phyloP scores from a whole-genome alignment of 2,888 invertebrate species.

The Anthoptus insignis region DNA sequence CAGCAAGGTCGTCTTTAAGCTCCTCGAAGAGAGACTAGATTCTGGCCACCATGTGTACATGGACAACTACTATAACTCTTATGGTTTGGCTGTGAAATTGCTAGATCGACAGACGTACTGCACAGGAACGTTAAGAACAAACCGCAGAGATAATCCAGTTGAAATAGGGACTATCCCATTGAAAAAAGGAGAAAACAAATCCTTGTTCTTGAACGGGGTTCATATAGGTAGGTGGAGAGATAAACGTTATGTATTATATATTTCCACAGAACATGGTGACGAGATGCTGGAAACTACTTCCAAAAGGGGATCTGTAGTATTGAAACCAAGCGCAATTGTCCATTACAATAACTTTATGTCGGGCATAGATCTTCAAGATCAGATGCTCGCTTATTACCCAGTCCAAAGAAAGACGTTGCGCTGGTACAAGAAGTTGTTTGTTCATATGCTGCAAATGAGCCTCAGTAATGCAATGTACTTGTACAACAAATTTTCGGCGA shows the following conservation, averaged over 20 bases:
- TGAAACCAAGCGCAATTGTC: slow-evolving; percentile 48
- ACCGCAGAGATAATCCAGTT: not conserved
- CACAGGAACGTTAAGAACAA: slow-evolving; percentile 55
- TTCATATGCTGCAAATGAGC: slow-evolving; percentile 38
- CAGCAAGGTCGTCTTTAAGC: slow-evolving; percentile 54
- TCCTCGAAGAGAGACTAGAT: slow-evolving; percentile 55
- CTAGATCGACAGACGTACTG: slow-evolving; percentile 59
- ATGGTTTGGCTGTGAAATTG: slow-evolving; percentile 54
- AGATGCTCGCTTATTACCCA: slow-evolving; percentile 50
- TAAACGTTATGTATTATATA: slow-evolving; percentile 44
- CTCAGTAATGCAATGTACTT: not conserved
- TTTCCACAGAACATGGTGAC: slow-evolving; percentile 46
- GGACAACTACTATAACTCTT: slow-evolving; percentile 59
- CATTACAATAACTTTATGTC: slow-evolving; percentile 50
- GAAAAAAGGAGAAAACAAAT: slow-evolving; percentile 53
- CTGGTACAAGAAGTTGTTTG: slow-evolving; percentile 46
- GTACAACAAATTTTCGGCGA: not conserved
- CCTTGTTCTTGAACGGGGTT: slow-evolving; percentile 47
- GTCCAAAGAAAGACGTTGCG: slow-evolving; percentile 47
- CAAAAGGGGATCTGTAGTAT: slow-evolving; percentile 40
- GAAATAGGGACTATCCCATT: slow-evolving; percentile 20
- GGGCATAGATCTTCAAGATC: slow-evolving; percentile 48
- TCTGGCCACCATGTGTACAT: slow-evolving; percentile 56
- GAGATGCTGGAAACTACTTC: slow-evolving; percentile 40
- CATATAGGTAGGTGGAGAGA: slow-evolving; percentile 52